A percentile compares a stretch with the other conserved stretches of the same genome.
These are phyloP conservation scores for Laspeyria flexula DNA, from an alignment of 2,888 invertebrate genomes.

Conservation along the genomic window DNA sequence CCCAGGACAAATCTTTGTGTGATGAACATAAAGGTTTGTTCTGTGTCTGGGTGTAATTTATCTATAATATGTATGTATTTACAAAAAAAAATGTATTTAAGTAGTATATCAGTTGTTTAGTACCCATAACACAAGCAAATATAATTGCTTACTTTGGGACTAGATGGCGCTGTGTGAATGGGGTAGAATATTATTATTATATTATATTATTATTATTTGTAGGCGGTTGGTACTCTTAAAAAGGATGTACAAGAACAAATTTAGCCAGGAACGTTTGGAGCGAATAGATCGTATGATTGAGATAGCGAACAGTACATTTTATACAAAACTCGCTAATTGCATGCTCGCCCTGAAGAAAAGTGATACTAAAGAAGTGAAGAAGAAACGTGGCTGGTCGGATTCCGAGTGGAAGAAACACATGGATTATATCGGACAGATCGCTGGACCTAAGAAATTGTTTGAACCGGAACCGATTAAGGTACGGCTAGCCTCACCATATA, in stretches of 20 bases:
- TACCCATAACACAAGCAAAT: no score
- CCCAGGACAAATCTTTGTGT: no score
- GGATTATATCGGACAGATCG: constrained; percentile 73
- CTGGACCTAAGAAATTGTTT: constrained; percentile 62
- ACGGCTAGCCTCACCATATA: no score
- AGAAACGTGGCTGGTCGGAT: constrained; percentile 70
- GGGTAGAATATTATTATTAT: no score
- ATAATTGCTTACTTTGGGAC: no score
- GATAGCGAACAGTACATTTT: constrained; percentile 65
- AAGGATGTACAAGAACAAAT: constrained; percentile 62
- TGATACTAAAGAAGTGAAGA: constrained; percentile 65
- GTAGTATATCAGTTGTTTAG: no score
- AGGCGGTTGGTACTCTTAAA: constrained; percentile 69
- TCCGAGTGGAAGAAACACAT: constrained; percentile 80
- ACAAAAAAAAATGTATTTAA: no score
- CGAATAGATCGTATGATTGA: constrained; percentile 73
- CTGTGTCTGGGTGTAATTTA: no score
- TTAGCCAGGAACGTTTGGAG: constrained; percentile 64
- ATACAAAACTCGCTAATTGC: constrained; percentile 74
- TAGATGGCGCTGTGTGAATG: no score
- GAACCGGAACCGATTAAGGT: constrained; percentile 57
- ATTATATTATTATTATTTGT: constrained; percentile 22
- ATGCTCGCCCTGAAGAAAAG: constrained; percentile 67
- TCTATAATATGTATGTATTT: no score
- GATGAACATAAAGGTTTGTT: no score